Evolutionary conservation across 2,888 invertebrate species (phyloP).

Genomic region (Synanthedon tipuliformis): DNA sequence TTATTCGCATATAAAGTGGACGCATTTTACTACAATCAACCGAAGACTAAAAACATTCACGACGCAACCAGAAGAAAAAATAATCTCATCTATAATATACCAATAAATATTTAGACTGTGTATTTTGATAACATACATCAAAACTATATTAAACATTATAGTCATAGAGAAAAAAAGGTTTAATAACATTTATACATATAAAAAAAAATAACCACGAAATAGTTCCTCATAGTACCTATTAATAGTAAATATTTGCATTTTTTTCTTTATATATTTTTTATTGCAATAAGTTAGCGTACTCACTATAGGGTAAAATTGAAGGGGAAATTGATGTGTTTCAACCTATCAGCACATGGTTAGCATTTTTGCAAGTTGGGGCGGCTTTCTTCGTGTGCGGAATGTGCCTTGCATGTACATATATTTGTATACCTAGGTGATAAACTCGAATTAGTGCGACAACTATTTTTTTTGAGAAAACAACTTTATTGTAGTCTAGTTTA

Average conservation of each 20-base stretch:
- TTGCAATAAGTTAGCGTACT: conserved; percentile 62
- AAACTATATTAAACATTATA: conserved; percentile 24
- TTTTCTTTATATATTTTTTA: conserved; percentile 52
- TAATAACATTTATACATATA: not conserved
- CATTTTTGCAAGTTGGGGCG: conserved; percentile 46
- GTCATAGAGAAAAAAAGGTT: not conserved
- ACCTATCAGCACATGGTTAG: conserved; percentile 45
- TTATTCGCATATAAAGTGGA: conserved; percentile 23
- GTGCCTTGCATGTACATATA: conserved; percentile 65
- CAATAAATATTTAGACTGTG: conserved; percentile 50
- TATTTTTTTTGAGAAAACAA: conserved; percentile 64
- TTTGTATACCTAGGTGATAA: conserved; percentile 52
- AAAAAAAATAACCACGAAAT: conserved; percentile 51
- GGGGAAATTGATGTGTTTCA: conserved; percentile 49
- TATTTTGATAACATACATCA: conserved; percentile 62
- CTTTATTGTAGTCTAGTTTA: conserved; percentile 56
- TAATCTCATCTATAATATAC: conserved; percentile 47
- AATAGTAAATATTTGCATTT: conserved; percentile 67
- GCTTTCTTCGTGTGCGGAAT: conserved; percentile 68
- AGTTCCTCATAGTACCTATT: conserved; percentile 71
- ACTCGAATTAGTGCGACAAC: conserved; percentile 69
- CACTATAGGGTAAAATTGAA: conserved; percentile 14
- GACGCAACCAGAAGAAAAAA: conserved; percentile 12
- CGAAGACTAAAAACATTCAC: not conserved
- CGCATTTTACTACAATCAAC: conserved; percentile 8